Evolutionary conservation across 2,113 vertebrate genomes (phyloP), one percentile per base, ranked within the genome.

Genomic region (Megalops atlanticus): DNA sequence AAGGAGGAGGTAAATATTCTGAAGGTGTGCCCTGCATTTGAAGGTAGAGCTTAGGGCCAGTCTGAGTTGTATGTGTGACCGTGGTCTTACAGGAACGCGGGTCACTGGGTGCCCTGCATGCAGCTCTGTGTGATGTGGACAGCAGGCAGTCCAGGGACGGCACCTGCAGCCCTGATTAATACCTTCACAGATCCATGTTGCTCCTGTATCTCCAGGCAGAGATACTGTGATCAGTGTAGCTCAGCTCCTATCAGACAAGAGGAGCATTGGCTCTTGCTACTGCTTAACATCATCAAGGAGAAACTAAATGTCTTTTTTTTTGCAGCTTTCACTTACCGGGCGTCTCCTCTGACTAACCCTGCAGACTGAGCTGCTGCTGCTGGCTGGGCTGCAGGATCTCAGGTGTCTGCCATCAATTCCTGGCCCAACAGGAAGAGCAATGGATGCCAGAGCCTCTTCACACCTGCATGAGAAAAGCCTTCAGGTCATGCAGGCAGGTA

Each of bases 231-330:
- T 94, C 92, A 93, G 94, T 96, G 94, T 94, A 89, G 87, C 87
- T 96, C 95, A 97, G 95, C 94, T 94, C 92, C 92, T 92, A 93
- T 95, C 91, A 94, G 91, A 92, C 95, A 90, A 92, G 91, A 93
- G 96, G 94, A 94, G 92, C 91, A 91, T 94, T 93, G 91, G 91
- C 93, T 92, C 93, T 92, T 92, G 92, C 94, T 91, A 95, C 95
- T 94, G 94, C 96, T 93, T 94, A 83, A 93, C 92, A 94, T 94
- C 92, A 90, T 92, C 92, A 89, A 91, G 86, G 89, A 94, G n/a
- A 94, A 94, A 95, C 94, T 94, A 94, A 95, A 94, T n/a, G n/a
- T 93, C 90, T 89, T 92, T 0, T 87, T 91, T 87, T 90, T 89
- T 86, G 92, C 88, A 82, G 94, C 92, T 92, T 92, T 93, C 90